Conservation (phyloP, 2,113 vertebrate species). For the Chaenocephalus aceratus region DNA sequence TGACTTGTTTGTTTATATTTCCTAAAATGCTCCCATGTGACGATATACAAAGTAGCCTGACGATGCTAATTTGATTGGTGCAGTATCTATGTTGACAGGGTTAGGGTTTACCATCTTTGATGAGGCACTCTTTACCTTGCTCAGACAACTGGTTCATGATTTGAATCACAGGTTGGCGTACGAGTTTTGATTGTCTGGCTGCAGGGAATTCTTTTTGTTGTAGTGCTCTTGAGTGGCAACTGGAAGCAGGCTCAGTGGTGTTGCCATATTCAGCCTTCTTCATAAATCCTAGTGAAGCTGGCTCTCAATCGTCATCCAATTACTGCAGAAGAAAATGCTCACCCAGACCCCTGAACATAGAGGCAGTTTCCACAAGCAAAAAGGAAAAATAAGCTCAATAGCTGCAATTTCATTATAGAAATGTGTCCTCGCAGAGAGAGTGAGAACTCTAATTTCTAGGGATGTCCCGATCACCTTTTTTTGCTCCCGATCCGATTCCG, state of each 20-base stretch:
- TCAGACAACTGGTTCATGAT: neutral
- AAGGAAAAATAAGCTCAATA: neutral
- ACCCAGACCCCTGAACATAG: neutral
- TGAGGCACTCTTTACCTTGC: neutral
- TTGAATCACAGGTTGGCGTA: no score
- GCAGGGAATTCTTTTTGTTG: neutral
- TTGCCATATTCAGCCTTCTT: neutral
- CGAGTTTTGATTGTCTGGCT: neutral
- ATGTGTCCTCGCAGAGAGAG: neutral
- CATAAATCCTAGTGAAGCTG: neutral
- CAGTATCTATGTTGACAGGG: neutral
- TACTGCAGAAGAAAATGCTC: neutral
- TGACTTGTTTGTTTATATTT: neutral
- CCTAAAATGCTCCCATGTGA: no score
- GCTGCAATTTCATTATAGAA: neutral
- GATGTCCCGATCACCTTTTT: no score
- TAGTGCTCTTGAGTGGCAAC: neutral
- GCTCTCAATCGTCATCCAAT: neutral
- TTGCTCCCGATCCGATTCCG: no score
- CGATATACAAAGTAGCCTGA: no score
- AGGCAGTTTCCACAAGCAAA: conserved; percentile 2
- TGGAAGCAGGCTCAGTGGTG: neutral
- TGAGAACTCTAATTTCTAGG: neutral
- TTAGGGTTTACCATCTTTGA: neutral
- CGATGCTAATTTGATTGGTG: neutral